Conservation (phyloP, 1,140 invertebrate genomes). For the Hesperophylax magnus region DNA sequence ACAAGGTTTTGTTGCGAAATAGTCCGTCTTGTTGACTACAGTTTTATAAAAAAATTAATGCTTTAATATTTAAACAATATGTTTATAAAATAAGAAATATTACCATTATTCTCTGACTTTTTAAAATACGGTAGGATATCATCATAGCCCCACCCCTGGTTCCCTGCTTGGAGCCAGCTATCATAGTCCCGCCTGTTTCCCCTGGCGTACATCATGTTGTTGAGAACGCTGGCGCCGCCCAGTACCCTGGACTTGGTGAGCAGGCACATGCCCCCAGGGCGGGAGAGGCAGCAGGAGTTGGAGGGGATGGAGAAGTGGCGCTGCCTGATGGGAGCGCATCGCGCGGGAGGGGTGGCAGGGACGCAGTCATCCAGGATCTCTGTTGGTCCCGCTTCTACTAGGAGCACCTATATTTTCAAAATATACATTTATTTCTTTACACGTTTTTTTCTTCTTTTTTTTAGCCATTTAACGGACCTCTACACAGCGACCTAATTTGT, state of each 20-base stretch:
- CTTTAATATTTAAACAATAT: conserved; percentile 58
- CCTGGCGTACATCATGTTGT: conserved; percentile 85
- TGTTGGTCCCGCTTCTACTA: conserved; percentile 81
- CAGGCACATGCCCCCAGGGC: conserved; percentile 77
- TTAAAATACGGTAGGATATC: conserved; percentile 87
- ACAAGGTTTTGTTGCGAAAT: too few species aligned
- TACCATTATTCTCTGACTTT: conserved; percentile 80
- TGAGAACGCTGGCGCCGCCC: conserved; percentile 83
- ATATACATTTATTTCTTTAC: too few species aligned
- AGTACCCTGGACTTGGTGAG: conserved; percentile 81
- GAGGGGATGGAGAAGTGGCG: conserved; percentile 81
- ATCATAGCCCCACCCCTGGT: conserved; percentile 87
- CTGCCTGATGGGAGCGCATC: conserved; percentile 73
- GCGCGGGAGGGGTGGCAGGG: not conserved
- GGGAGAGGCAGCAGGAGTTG: conserved; percentile 74
- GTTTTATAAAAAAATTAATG: too few species aligned
- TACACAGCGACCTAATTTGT: too few species aligned
- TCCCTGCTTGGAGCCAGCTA: conserved; percentile 82
- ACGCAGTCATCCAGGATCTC: conserved; percentile 69
- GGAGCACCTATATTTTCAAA: conserved; percentile 70
- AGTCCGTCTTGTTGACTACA: too few species aligned
- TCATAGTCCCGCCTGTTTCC: conserved; percentile 80
- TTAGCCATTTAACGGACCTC: too few species aligned
- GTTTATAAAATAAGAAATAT: conserved; percentile 63
- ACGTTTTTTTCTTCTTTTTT: too few species aligned